A percentile compares a stretch with the other conserved stretches of the same genome.
Conservation (phyloP, 2,113 vertebrate genomes). For the Prinia subflava region DNA sequence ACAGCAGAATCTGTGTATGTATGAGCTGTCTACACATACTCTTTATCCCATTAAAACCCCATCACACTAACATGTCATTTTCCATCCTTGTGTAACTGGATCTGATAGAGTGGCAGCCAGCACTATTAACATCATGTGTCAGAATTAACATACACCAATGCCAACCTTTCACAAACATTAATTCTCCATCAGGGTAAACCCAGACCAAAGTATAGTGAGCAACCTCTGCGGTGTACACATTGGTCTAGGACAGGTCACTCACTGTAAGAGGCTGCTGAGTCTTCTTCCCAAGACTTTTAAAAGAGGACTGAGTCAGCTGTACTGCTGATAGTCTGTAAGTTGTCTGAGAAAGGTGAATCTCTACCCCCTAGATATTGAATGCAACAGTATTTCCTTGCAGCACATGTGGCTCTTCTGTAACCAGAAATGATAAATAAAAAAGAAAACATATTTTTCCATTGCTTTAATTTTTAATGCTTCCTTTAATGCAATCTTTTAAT, state of each 20-base stretch:
- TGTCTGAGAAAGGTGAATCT: background rate
- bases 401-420: background rate
- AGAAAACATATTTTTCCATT: background rate
- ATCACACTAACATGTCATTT: background rate
- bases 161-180: background rate
- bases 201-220: background rate
- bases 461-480: slow-evolving; percentile 30
- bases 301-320: background rate
- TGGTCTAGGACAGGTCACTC: background rate
- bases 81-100: background rate
- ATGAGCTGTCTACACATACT: background rate
- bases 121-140: background rate
- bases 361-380: accelerated
- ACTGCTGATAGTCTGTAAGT: background rate
- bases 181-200: background rate
- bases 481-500: slow-evolving; percentile 35
- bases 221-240: background rate
- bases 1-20: background rate
- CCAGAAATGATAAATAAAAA: background rate
- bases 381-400: background rate
- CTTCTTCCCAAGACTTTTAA: background rate
- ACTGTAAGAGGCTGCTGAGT: background rate
- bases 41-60: background rate
- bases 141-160: background rate
- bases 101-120: background rate